Conservation (phyloP, 2,113 vertebrate genomes). For the Promerops cafer region DNA sequence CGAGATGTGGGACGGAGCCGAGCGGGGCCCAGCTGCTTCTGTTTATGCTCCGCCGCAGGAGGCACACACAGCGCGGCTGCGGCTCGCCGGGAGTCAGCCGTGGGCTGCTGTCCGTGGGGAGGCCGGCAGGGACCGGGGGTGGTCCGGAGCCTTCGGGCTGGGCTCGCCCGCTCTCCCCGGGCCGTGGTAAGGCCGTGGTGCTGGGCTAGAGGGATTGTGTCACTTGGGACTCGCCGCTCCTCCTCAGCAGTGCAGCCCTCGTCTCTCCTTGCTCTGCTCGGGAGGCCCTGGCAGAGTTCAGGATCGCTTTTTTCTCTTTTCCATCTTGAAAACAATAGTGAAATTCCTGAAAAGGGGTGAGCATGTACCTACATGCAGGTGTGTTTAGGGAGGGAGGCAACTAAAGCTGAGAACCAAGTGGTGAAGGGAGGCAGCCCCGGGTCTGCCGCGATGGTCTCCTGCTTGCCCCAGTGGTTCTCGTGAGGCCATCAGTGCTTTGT, state of each 20-base stretch:
- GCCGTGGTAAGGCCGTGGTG: rapidly evolving
- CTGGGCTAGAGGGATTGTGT: rapidly evolving
- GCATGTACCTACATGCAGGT: not conserved
- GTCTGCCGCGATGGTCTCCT: rapidly evolving
- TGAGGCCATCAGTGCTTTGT: not conserved
- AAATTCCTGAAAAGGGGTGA: constrained; percentile 32
- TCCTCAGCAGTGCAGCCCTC: not conserved
- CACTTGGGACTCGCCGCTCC: rapidly evolving
- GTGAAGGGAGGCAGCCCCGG: not conserved
- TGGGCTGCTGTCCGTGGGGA: not conserved
- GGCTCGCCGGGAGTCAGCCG: not conserved
- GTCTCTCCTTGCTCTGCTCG: not conserved
- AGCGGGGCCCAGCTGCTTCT: constrained; percentile 50
- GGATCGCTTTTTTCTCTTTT: not conserved
- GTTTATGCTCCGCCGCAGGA: constrained; percentile 2
- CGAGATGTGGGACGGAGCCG: constrained; percentile 36
- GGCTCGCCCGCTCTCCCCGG: not conserved
- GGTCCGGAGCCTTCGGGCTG: not conserved
- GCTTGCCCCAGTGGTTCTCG: not conserved
- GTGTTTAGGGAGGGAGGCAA: not conserved
- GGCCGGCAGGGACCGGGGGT: not conserved
- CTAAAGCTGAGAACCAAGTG: not conserved
- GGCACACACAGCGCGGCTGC: not conserved
- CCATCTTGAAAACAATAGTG: not conserved
- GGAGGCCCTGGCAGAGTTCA: not conserved